Evolutionary conservation across 2,888 invertebrate genomes (phyloP).

Genomic region (Rhagonycha fulva): DNA sequence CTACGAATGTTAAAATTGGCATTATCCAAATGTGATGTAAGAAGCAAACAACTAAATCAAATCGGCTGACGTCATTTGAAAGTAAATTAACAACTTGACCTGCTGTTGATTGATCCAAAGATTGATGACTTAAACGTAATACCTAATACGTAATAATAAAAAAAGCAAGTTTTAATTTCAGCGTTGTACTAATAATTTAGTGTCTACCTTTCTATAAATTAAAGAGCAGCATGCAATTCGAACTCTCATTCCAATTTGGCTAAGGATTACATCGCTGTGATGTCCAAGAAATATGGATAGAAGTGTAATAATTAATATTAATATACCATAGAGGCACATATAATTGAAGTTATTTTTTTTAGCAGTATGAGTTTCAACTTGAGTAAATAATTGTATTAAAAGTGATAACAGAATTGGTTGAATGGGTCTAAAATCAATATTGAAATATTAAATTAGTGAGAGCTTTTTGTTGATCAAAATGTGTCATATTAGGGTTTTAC

Average conservation of each 20-base stretch:
- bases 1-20: constrained; percentile 76
- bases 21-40: constrained; percentile 83
- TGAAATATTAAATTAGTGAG: too few species aligned
- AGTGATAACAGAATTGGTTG: constrained; percentile 27
- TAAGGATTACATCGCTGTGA: neutral
- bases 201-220: constrained; percentile 74
- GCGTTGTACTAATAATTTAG: neutral
- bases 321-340: constrained; percentile 33
- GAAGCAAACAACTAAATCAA: constrained; percentile 81
- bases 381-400: constrained; percentile 25
- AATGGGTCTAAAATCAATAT: constrained; percentile 17
- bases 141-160: too few species aligned
- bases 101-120: constrained; percentile 79
- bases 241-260: constrained; percentile 65
- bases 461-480: too few species aligned
- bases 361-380: neutral
- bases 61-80: constrained; percentile 87
- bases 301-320: constrained; percentile 1
- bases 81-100: constrained; percentile 83
- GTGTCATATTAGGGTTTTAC: too few species aligned
- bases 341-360: constrained; percentile 3
- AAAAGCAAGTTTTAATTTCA: too few species aligned
- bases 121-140: constrained; percentile 65
- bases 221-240: constrained; percentile 75
- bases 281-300: neutral